phyloP scores from a whole-genome alignment of 2,113 vertebrate genomes.

The Calonectris borealis region DNA sequence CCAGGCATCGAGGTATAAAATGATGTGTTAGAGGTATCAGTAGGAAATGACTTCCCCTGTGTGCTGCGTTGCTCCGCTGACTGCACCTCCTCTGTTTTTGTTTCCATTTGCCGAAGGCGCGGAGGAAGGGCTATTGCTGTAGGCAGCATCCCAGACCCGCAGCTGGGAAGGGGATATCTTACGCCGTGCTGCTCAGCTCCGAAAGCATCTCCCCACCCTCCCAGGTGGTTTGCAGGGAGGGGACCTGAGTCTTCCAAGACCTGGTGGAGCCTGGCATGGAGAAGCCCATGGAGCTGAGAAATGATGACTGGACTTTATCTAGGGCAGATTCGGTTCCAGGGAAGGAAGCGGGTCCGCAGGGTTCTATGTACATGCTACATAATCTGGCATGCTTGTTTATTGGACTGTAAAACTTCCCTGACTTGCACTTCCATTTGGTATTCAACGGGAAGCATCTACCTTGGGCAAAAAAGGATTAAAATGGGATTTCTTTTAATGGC shows the following conservation, averaged over 20 bases:
- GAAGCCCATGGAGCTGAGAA: neutral
- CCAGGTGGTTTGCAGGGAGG: neutral
- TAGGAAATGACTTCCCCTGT: neutral
- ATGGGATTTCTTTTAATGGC: neutral
- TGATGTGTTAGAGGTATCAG: conserved; percentile 41
- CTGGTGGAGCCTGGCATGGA: neutral
- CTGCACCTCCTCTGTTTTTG: neutral
- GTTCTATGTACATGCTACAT: neutral
- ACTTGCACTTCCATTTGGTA: neutral
- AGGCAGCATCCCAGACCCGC: conserved; percentile 10
- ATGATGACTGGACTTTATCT: neutral
- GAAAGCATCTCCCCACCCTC: neutral
- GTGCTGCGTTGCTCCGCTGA: neutral
- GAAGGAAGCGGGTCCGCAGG: neutral
- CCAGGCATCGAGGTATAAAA: neutral
- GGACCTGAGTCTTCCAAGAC: neutral
- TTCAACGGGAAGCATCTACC: neutral
- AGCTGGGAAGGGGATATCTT: neutral
- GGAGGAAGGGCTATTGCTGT: neutral
- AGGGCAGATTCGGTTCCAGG: neutral
- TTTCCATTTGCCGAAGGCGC: neutral
- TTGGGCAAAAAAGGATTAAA: neutral
- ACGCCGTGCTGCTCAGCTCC: neutral
- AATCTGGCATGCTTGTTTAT: neutral
- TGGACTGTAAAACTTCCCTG: neutral